phyloP scores from a whole-genome alignment of 2,113 vertebrate species.

The Cettia cetti region DNA sequence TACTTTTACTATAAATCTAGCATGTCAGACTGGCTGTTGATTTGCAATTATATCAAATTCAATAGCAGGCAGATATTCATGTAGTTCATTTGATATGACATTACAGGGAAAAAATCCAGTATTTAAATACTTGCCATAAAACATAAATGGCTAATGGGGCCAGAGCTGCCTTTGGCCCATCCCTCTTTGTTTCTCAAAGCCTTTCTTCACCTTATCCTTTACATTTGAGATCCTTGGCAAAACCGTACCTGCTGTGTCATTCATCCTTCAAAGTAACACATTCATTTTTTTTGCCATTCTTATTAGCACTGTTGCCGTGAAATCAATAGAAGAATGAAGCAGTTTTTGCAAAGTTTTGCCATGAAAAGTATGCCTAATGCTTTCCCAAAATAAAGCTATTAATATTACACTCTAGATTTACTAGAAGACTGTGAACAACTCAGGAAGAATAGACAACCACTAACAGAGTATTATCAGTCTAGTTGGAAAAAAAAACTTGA shows the following conservation, averaged over 20 bases:
- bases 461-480: not conserved
- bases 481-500: accelerated
- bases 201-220: not conserved
- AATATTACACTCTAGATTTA: not conserved
- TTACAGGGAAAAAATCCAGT: not conserved
- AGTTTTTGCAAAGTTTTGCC: not conserved
- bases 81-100: not conserved
- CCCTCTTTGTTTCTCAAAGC: not conserved
- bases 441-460: not conserved
- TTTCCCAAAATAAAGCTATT: not conserved
- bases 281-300: not conserved
- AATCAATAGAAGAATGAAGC: not conserved
- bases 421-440: not conserved
- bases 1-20: not conserved
- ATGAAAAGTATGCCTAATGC: not conserved
- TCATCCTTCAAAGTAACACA: not conserved
- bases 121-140: not conserved
- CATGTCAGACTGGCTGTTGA: not conserved
- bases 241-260: not conserved
- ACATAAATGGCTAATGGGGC: not conserved
- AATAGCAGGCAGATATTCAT: not conserved
- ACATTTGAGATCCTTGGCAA: not conserved
- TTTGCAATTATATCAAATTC: not conserved
- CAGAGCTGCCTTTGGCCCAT: not conserved
- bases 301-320: not conserved